phyloP scores from a whole-genome alignment of 2,888 invertebrate genomes.

The Hipparchia sbordonii region DNA sequence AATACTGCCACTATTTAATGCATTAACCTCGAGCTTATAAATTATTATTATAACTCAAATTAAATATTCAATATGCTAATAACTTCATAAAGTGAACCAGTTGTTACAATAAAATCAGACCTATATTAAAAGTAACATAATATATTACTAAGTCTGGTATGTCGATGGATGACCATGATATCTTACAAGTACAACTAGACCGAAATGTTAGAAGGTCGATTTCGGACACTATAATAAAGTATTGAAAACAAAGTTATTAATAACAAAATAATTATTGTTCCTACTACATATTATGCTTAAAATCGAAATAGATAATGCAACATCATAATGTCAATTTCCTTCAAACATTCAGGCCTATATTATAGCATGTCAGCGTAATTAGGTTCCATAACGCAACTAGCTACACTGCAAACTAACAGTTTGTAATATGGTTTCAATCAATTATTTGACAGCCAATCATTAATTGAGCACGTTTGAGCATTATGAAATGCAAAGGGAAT shows the following conservation, averaged over 20 bases:
- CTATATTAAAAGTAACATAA: conserved; percentile 15
- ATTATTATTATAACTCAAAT: neutral
- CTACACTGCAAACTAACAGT: neutral
- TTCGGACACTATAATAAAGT: conserved; percentile 7
- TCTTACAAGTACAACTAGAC: conserved; percentile 23
- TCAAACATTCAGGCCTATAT: no score
- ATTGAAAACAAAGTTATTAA: conserved; percentile 17
- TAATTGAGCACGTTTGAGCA: neutral
- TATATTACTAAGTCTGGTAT: conserved; percentile 22
- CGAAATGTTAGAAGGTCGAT: conserved; percentile 29
- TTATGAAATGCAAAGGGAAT: neutral
- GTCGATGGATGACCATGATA: conserved; percentile 34
- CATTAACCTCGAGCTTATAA: conserved; percentile 13
- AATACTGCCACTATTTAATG: neutral
- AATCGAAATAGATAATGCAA: no score
- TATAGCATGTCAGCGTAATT: neutral
- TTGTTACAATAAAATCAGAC: conserved; percentile 15
- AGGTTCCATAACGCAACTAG: neutral
- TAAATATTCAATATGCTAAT: conserved; percentile 16
- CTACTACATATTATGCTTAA: no score
- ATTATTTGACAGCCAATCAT: neutral
- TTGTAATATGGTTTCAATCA: neutral
- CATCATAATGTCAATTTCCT: no score
- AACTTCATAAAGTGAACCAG: conserved; percentile 21
- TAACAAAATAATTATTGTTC: no score